Evolutionary conservation across 2,113 vertebrate species (phyloP).

Genomic region (Noturus placidus): DNA sequence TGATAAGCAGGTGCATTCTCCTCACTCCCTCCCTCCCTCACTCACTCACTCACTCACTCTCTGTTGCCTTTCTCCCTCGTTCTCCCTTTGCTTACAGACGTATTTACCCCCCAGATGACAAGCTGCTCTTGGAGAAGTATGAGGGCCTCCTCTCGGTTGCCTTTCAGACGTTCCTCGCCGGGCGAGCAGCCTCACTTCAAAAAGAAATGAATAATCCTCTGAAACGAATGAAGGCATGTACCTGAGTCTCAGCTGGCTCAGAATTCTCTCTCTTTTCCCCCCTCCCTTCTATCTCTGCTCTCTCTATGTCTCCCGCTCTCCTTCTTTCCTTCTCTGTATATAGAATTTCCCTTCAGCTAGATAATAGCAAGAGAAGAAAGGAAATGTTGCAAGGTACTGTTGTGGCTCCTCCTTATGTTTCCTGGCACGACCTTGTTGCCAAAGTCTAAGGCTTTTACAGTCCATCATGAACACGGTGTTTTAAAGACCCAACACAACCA

Average conservation of each 20-base stretch:
- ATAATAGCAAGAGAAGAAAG: constrained; percentile 50
- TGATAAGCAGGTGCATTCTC: constrained; percentile 47
- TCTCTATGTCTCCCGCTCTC: constrained; percentile 43
- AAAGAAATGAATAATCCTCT: constrained; percentile 97
- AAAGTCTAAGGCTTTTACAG: background rate
- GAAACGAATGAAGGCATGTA: constrained; percentile 97
- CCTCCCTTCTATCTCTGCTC: background rate
- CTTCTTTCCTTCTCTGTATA: constrained; percentile 49
- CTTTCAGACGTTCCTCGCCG: constrained; percentile 97
- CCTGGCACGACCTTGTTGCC: constrained; percentile 52
- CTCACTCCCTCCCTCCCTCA: background rate
- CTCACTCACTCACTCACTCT: constrained; percentile 18
- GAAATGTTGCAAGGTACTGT: constrained; percentile 58
- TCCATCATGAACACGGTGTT: constrained; percentile 46
- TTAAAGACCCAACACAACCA: constrained; percentile 54
- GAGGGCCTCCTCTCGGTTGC: constrained; percentile 90
- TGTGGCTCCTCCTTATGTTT: constrained; percentile 54
- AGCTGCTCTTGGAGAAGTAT: constrained; percentile 95
- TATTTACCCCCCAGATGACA: constrained; percentile 99
- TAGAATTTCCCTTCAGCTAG: constrained; percentile 53
- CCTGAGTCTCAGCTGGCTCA: constrained; percentile 60
- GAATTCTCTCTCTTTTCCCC: constrained; percentile 4
- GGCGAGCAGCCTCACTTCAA: constrained; percentile 96
- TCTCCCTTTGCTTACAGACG: constrained; percentile 75
- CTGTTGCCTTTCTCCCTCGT: constrained; percentile 50